Conservation (phyloP, 2,888 invertebrate species). For the Seira sanloemensis region DNA sequence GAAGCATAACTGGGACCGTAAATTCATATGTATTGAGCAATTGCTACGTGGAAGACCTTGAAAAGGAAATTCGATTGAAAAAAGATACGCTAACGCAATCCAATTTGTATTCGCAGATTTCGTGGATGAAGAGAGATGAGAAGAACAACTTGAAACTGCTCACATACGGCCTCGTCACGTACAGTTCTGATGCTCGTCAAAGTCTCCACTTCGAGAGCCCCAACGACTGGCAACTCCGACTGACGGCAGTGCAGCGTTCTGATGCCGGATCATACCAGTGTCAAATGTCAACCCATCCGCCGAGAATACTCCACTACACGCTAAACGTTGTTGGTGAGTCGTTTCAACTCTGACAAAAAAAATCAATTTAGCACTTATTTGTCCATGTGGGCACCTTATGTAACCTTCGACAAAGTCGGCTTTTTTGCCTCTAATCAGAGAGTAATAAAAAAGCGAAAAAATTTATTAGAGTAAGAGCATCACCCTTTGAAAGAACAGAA, state of each 20-base stretch:
- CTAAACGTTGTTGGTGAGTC: slow-evolving; percentile 73
- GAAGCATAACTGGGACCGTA: too few species aligned
- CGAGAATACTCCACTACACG: slow-evolving; percentile 73
- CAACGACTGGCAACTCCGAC: slow-evolving; percentile 76
- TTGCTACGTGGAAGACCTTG: too few species aligned
- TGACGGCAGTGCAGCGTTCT: slow-evolving; percentile 74
- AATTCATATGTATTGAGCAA: too few species aligned
- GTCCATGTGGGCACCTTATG: too few species aligned
- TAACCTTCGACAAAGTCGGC: too few species aligned
- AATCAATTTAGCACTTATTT: background rate
- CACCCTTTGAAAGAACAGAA: too few species aligned
- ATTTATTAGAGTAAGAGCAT: too few species aligned
- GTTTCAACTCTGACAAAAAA: slow-evolving; percentile 16
- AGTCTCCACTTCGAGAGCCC: slow-evolving; percentile 75
- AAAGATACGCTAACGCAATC: too few species aligned
- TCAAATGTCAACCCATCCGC: slow-evolving; percentile 74
- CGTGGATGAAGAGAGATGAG: slow-evolving; percentile 75
- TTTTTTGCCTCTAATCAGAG: background rate
- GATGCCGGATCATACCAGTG: slow-evolving; percentile 75
- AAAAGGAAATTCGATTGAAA: too few species aligned
- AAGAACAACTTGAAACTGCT: slow-evolving; percentile 75
- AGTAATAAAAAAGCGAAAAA: too few species aligned
- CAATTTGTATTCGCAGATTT: slow-evolving; percentile 74
- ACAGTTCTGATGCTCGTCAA: slow-evolving; percentile 75
- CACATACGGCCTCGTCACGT: slow-evolving; percentile 75